phyloP scores from a whole-genome alignment of 1,140 invertebrate genomes.

The Drosophila simulans region DNA sequence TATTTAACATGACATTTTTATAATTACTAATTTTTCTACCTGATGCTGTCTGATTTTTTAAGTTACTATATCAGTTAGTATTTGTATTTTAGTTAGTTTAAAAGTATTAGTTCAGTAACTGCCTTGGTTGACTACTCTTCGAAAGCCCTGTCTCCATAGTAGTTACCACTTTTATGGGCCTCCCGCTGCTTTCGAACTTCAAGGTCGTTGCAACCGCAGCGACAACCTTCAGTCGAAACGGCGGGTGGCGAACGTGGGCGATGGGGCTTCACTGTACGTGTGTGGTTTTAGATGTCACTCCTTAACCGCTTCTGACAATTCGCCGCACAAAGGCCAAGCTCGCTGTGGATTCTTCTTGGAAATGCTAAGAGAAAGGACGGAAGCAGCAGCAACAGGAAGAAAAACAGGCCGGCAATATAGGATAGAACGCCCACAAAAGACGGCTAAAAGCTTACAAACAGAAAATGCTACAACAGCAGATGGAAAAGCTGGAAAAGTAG shows the following conservation, averaged over 20 bases:
- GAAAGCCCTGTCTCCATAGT: conserved; percentile 2
- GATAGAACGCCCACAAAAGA: conserved; percentile 44
- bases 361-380: conserved; percentile 20
- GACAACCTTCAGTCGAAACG: conserved; percentile 35
- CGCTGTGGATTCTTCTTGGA: conserved; percentile 7
- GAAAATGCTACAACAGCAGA: conserved; percentile 18
- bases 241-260: conserved; percentile 13
- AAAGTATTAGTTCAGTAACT: no score
- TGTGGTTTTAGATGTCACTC: conserved; percentile 36
- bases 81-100: no score
- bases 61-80: no score
- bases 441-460: conserved; percentile 62
- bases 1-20: no score
- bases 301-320: conserved; percentile 39
- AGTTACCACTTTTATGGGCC: conserved; percentile 23
- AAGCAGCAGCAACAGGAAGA: conserved; percentile 28
- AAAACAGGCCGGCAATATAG: conserved; percentile 32
- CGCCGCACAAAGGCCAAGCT: conserved; percentile 29
- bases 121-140: not conserved
- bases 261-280: conserved; percentile 17
- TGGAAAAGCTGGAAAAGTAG: conserved; percentile 12
- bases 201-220: conserved; percentile 38
- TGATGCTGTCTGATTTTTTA: no score
- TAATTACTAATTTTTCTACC: no score
- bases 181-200: conserved; percentile 27